Conservation (phyloP, 2,113 vertebrate genomes). For the Archilochus colubris region DNA sequence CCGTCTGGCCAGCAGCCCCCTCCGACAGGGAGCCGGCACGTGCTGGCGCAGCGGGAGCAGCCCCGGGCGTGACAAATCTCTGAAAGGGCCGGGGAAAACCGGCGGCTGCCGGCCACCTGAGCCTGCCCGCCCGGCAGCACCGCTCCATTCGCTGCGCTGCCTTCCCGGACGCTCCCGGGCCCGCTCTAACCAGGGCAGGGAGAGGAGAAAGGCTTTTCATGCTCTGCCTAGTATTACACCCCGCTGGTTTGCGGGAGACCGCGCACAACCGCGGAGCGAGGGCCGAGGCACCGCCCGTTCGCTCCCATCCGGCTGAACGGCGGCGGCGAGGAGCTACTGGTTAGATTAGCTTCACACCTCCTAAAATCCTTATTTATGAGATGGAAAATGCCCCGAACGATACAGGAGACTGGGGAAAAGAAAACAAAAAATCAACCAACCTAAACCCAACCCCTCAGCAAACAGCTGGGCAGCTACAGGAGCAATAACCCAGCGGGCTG, state of each 20-base stretch:
- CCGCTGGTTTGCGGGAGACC: conserved; percentile 64
- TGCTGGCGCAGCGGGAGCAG: conserved; percentile 92
- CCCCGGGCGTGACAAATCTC: conserved; percentile 92
- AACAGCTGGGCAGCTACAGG: neutral
- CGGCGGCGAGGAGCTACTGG: neutral
- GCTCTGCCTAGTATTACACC: conserved; percentile 51
- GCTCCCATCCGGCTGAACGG: neutral
- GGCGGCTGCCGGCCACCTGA: conserved; percentile 91
- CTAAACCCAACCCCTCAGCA: neutral
- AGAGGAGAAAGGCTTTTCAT: conserved; percentile 58
- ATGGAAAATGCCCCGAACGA: neutral
- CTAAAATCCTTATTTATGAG: neutral
- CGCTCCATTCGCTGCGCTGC: conserved; percentile 63
- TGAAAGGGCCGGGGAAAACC: conserved; percentile 89
- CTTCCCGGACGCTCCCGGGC: conserved; percentile 56
- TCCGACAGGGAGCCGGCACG: conserved; percentile 88
- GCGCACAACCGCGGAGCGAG: neutral
- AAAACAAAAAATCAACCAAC: neutral
- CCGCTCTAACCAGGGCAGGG: conserved; percentile 47
- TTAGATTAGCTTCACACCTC: neutral
- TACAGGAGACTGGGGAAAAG: neutral
- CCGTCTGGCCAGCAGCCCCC: conserved; percentile 85
- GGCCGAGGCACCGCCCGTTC: neutral
- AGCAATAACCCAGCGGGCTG: neutral
- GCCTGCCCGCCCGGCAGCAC: conserved; percentile 75